Base-by-base conservation (phyloP, 1,140 invertebrate species). In the Aphelenchoides fujianensis region DNA sequence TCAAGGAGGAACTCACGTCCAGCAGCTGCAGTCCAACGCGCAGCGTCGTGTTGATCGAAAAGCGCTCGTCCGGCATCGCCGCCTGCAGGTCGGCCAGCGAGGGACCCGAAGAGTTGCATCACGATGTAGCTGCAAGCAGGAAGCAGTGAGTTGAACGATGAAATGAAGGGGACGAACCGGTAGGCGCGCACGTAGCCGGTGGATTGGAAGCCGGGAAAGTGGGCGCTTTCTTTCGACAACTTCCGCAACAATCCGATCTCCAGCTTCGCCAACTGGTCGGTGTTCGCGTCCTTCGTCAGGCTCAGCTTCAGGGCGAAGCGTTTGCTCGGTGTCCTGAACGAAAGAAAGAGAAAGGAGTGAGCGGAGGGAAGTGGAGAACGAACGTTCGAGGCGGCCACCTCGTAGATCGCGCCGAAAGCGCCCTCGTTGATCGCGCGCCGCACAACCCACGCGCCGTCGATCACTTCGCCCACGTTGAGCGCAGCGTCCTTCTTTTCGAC, bases 71-170 rank as follows among this genome's bases (percentile, higher is more conserved):
- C 2, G 63, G 32, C 63, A 66, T 66, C 16, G 32, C 37, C 31
- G 30, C 12, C 53, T 32, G 32, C 9, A 66, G 34, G 34, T 66
- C 63, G 32, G 63, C 31, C 36, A 66, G 53, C 2, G 63, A 35
- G 0, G 63, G 63, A 16, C 63, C 63, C 63, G 23, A 66, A 16
- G 12, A 66, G 63, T 66, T 61, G 36, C 63, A 66, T 66, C 19
- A 66, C 63, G 12, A 59, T 23, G 19, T 59, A 59, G 55, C 5
- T 7, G 41, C 12, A 48, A 48, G 23, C 12, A 48, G 12, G 41
- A n/a, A n/a, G n/a, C n/a, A n/a, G n/a, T n/a, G n/a, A n/a, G n/a
- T n/a, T n/a, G n/a, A n/a, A n/a, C n/a, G n/a, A n/a, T n/a, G n/a
- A n/a, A n/a, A n/a, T n/a, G n/a, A n/a, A n/a, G n/a, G n/a, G n/a